Evolutionary conservation across 2,113 vertebrate genomes (phyloP), one percentile per base, ranked within the genome.

Genomic region (Panthera uncia): DNA sequence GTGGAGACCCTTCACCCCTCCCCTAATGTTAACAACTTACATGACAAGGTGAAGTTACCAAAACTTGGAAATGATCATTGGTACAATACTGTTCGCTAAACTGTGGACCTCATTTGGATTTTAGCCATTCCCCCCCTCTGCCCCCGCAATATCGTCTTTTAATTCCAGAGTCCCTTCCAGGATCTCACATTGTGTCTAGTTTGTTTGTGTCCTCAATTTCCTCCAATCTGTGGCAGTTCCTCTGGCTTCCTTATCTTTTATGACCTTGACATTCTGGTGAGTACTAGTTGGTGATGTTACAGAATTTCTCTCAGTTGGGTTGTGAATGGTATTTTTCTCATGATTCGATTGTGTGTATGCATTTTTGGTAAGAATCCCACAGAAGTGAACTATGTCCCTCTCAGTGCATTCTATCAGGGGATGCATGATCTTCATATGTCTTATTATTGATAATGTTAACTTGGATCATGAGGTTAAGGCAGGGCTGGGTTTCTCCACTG

Each of bases 381-480:
- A 85, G 52, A 89, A 66, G 55, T 33, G n/a, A 85, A 52, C 27
- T 13, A 7, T 33, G 23, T 89, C 52, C 38, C 27, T 76, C 33
- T 55, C 31, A 48, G 79, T 27, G 33, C 45, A 69, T 45, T 1
- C 0, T 11, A 36, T 41, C 63, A 36, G 50, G 69, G 25, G 21
- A 36, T 29, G 14, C 1, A 0, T n/a, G 63, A 29, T 33, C 27
- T 7, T 13, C 14, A 7, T 27, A 7, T 2, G 13, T 45, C 41
- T 84, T 61, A 41, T 55, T 78, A 38, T 74, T 36, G 50, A 61
- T 63, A 18, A 27, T 33, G 10, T 21, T 84, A 21, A 38, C 63
- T 84, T 55, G 15, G 84, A 68, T 48, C 9, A 0, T 45, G 52
- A 92, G 5, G 31, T 48, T 52, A 48, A 52, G 50, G 63, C 21